These are phyloP conservation scores for Mus spretus DNA, from an alignment of 2,797 vertebrate genomes.

Conservation along the genomic window DNA sequence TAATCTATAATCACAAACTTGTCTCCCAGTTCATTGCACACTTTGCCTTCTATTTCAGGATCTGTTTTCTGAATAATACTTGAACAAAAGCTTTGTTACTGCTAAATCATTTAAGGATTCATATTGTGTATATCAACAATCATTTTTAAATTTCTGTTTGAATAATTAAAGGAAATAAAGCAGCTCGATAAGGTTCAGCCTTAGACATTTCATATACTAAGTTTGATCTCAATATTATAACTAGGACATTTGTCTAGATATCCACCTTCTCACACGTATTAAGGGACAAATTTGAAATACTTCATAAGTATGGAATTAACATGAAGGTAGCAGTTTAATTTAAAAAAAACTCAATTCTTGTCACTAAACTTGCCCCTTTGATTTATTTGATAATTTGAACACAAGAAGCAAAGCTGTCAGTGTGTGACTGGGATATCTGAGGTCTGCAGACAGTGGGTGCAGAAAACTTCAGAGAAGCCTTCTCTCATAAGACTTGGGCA, in stretches of 20 bases:
- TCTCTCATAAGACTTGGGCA: background rate
- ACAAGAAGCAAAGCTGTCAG: background rate
- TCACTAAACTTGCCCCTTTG: background rate
- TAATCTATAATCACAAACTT: background rate
- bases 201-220: background rate
- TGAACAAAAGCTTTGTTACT: background rate
- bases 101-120: conserved; percentile 8
- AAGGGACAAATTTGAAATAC: background rate
- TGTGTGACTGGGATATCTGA: background rate
- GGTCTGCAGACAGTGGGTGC: background rate
- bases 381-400: background rate
- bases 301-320: background rate
- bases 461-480: background rate
- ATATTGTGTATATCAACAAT: background rate
- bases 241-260: background rate
- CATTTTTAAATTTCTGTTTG: background rate
- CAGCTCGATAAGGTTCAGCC: background rate
- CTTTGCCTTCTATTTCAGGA: background rate
- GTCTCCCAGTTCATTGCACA: background rate
- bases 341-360: background rate
- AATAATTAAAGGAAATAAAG: conserved; percentile 21
- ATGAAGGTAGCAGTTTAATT: background rate
- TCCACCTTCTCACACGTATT: background rate
- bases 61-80: background rate
- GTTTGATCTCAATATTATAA: background rate